These are phyloP conservation scores for Polydrusus tereticollis DNA, from an alignment of 2,888 invertebrate species.

Conservation along the genomic window DNA sequence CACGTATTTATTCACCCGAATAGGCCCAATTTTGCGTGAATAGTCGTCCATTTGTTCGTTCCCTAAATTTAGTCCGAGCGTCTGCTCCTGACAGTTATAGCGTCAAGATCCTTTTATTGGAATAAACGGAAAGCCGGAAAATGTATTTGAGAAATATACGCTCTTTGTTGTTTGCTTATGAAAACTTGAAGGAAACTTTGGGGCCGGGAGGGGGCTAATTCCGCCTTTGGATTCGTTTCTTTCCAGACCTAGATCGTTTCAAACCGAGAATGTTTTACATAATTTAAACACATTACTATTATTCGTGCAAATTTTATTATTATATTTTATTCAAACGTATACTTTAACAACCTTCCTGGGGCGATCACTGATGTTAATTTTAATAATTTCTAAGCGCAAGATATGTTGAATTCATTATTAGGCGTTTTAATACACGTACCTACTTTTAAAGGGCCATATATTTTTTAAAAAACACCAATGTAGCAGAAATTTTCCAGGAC, in stretches of 20 bases:
- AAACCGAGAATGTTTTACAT: conserved; percentile 25
- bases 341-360: too few relatives aligned
- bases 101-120: conserved; percentile 46
- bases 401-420: too few relatives aligned
- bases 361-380: too few relatives aligned
- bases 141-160: conserved; percentile 49
- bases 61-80: conserved; percentile 48
- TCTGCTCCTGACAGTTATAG: conserved; percentile 48
- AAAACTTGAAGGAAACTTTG: conserved; percentile 45
- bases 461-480: too few relatives aligned
- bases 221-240: conserved; percentile 26
- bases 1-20: conserved; percentile 35
- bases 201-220: conserved; percentile 34
- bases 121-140: conserved; percentile 47
- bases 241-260: conserved; percentile 19
- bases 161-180: conserved; percentile 49
- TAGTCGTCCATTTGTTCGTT: conserved; percentile 48
- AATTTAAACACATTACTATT: conserved; percentile 2
- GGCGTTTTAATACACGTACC: too few relatives aligned
- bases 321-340: too few relatives aligned
- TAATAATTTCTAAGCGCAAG: too few relatives aligned
- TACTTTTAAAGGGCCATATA: too few relatives aligned
- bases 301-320: too few relatives aligned
- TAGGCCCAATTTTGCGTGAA: conserved; percentile 48
- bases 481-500: too few relatives aligned